Evolutionary conservation across 2,113 vertebrate genomes (phyloP), one percentile per base, ranked within the genome.

Genomic region (Phalacrocorax carbo): DNA sequence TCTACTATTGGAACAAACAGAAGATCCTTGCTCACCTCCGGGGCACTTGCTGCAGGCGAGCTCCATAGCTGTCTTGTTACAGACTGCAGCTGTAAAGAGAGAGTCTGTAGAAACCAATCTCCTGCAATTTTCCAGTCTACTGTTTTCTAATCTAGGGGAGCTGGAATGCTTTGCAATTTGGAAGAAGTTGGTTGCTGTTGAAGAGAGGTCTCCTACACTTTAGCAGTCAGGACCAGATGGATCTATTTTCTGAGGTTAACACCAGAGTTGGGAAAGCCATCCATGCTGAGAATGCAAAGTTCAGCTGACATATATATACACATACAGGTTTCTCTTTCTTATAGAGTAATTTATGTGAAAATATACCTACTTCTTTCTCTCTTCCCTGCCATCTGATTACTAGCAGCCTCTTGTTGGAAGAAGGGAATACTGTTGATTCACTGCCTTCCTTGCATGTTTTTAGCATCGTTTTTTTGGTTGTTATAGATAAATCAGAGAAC

Each of bases 81-180:
- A 95, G 61, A 82, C 82, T 96, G 84, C 80, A 83, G 57, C 38
- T 95, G 92, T 97, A 97, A 98, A 97, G 88, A 97, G 87, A 86
- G 34, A 86, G 88, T 88, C 96, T 97, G 83, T 94, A 92, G 95
- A 97, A 98, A 97, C 86, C 97, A 97, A 95, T 97, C 95, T 98
- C 94, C 82, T 96, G 85, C 94, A 97, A 97, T 98, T 98, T 98
- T 98, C 97, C 97, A 98, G 97, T 98, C 97, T 98, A 91, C 96
- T 98, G 96, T 98, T 98, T 98, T 97, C 96, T 96, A 98, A 97
- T 97, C 96, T 97, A 96, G 75, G 89, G 70, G 51, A 97, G 86
- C 92, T 91, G 96, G 91, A 95, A 95, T 60, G 94, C 91, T 97
- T 96, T 94, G 94, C 95, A 97, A 82, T 98, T 98, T 96, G 95